Evolutionary conservation across 2,113 vertebrate species (phyloP).

Genomic region (Nothoprocta pentlandii): DNA sequence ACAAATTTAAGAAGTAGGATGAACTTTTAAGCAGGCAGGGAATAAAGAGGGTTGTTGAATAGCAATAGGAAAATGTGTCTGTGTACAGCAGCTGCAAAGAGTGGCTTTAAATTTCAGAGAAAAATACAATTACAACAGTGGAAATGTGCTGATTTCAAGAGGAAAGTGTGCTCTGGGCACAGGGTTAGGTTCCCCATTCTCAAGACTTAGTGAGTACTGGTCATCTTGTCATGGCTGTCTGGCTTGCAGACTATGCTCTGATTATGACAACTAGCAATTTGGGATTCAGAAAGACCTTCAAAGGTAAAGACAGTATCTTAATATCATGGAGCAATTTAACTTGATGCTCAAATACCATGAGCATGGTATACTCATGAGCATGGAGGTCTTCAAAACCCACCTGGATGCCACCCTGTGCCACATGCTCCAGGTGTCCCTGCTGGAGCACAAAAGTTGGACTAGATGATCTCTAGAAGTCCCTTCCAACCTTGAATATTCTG

Average conservation of each 20-base stretch:
- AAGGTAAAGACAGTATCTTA: neutral
- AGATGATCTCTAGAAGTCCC: too few relatives aligned
- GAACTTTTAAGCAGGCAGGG: neutral
- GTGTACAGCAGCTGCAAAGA: neutral
- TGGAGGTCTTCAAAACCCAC: too few relatives aligned
- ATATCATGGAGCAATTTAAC: neutral
- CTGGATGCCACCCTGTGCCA: too few relatives aligned
- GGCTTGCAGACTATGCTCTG: neutral
- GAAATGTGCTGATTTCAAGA: neutral
- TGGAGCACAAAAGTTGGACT: too few relatives aligned
- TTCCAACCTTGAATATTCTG: too few relatives aligned
- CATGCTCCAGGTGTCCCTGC: too few relatives aligned
- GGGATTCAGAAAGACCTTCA: neutral
- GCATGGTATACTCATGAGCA: neutral
- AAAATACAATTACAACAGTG: neutral
- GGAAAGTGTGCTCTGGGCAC: neutral
- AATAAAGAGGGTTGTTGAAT: neutral
- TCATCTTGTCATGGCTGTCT: neutral
- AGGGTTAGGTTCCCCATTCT: neutral
- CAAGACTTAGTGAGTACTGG: neutral
- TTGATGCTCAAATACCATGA: neutral
- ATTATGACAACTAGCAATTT: neutral
- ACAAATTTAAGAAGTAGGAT: conserved; percentile 9
- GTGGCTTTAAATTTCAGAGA: neutral
- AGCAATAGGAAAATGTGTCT: neutral